Conservation (phyloP, 2,797 vertebrate genomes). For the Mastacembelus armatus region DNA sequence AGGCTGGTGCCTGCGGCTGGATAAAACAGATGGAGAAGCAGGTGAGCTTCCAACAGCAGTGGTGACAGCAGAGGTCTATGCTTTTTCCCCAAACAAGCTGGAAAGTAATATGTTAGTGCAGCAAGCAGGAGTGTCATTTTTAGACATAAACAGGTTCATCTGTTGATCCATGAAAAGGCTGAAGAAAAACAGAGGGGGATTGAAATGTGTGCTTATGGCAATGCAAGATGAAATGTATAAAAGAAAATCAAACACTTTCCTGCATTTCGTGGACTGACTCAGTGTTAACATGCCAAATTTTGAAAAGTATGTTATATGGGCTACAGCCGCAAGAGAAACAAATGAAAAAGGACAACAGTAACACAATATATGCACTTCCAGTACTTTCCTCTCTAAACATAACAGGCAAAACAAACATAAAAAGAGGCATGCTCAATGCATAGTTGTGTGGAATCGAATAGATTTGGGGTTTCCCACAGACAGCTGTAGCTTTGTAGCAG, state of each 20-base stretch:
- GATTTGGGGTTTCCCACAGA: constrained; percentile 16
- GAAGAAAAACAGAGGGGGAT: background rate
- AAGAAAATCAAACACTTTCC: background rate
- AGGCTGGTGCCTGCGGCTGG: constrained; percentile 20
- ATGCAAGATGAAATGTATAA: background rate
- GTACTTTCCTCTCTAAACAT: background rate
- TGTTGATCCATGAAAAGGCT: background rate
- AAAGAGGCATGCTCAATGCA: background rate
- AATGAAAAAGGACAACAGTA: background rate
- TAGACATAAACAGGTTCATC: background rate
- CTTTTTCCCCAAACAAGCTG: background rate
- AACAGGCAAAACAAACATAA: background rate
- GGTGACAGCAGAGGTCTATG: background rate
- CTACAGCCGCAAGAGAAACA: background rate
- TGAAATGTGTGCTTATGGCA: background rate
- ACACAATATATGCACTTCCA: background rate
- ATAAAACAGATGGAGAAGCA: constrained; percentile 35
- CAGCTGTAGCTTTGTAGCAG: background rate
- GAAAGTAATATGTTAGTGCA: background rate
- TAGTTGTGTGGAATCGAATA: constrained; percentile 14
- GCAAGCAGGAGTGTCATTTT: background rate
- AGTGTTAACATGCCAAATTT: background rate
- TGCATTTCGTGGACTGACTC: background rate
- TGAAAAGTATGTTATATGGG: background rate
- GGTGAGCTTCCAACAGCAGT: constrained; percentile 1